Base-by-base conservation (phyloP, 2,797 vertebrate genomes). In the Otus scops region DNA sequence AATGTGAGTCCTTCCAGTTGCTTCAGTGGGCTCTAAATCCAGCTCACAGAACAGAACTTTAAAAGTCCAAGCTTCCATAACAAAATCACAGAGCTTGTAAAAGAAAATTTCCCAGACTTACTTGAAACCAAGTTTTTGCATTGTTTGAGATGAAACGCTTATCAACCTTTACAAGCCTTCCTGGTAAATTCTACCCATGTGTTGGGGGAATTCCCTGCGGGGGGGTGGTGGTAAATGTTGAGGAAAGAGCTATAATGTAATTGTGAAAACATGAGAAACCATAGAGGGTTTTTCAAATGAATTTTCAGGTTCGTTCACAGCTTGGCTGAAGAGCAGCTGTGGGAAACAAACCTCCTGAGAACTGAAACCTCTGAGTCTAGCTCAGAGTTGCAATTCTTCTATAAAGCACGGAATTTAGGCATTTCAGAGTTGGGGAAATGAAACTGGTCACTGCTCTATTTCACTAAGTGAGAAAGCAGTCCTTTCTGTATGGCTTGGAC, bases 261-360 rank as follows among this genome's bases (percentile, higher is more conserved):
- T 91, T 95, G 89, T 75, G 97, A 97, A 95, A 94, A 90, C 93
- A 92, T 83, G 90, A 95, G 93, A 97, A 97, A 96, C 94, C 90
- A 91, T 88, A 89, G 90, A 95, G 82, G 88, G 90, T 89, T 96
- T 97, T 96, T 93, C 76, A 93, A 94, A 95, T 97, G 96, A 95
- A 97, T 97, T 97, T 97, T 97, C 95, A 95, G 95, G 95, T 97
- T 97, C 8, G 32, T 95, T 97, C 95, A 83, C 94, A 95, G 95
- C 94, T 94, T 94, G 95, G 82, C 92, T 94, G 89, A 93, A 89
- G 92, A 94, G 94, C 96, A 97, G 95, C 94, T 97, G 97, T 94
- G 93, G 94, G 94, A 97, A 96, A 93, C 81, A 95, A 96, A 87
- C 81, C 93, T 95, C 84, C 84, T 92, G 92, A 93, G 95, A 97